Base-by-base conservation (phyloP, 1,140 invertebrate genomes). In the Venturia canescens region DNA sequence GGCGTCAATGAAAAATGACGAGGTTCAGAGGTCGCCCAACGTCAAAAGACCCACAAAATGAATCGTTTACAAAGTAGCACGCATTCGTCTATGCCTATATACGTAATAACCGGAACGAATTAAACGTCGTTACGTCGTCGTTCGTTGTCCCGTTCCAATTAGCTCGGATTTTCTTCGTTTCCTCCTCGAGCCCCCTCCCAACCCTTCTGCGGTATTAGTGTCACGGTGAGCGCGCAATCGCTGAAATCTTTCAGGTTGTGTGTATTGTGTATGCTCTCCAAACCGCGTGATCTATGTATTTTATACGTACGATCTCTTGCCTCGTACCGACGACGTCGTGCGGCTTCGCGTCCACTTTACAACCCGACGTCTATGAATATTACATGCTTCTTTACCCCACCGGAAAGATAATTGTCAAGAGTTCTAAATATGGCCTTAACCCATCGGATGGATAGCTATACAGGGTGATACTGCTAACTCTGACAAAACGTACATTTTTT, bases 351-450 rank as follows among this genome's bases (percentile, higher is more conserved):
- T 89, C 86, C 88, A 89, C 87, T 89, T 66, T 87, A 87, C 86
- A 83, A 88, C 86, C 84, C 66, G 21, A 82, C 86, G 18, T 82
- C 79, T 90, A 92, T 92, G 90, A 91, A 92, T 92, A 91, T 92
- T 92, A 88, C 90, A 92, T 92, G 89, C 83, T 88, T 89, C 88
- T 91, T 83, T 91, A 90, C 89, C 89, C 66, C 87, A 90, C 88
- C 89, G 90, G 90, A 92, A 91, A 91, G 89, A 91, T 91, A 92
- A 91, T 92, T 91, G 90, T 91, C 91, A 90, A 92, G 90, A 90
- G 87, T 86, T 88, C 90, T 90, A 91, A 92, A 91, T 90, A 89
- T 87, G 87, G 84, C 77, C 79, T 83, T 72, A 83, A 84, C 83
- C 83, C 80, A 83, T 86, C 85, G 82, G 85, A 87, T 90, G 89